phyloP scores from a whole-genome alignment of 1,140 invertebrate genomes.

The Sminthurides bifidus region DNA sequence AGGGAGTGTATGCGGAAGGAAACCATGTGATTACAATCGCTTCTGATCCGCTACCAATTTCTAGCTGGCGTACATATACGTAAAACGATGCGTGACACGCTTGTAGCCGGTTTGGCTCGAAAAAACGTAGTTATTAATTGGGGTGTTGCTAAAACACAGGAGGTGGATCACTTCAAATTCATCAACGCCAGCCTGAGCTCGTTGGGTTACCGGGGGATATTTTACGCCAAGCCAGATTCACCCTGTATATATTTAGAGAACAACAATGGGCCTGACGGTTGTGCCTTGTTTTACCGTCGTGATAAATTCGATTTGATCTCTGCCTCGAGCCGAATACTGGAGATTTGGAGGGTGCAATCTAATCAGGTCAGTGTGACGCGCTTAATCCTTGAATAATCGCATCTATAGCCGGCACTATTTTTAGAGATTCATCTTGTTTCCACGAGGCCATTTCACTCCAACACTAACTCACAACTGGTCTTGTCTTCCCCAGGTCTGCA shows the following conservation, averaged over 20 bases:
- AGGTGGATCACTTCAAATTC: conserved; percentile 65
- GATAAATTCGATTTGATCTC: conserved; percentile 50
- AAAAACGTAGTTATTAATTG: too few relatives aligned
- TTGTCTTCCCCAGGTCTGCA: conserved; percentile 43
- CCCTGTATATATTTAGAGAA: conserved; percentile 58
- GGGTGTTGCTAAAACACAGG: conserved; percentile 44
- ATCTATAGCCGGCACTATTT: neutral
- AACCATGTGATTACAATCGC: too few relatives aligned
- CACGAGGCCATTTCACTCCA: neutral
- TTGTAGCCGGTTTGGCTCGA: too few relatives aligned
- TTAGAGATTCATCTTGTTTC: too few relatives aligned
- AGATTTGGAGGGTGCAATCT: conserved; percentile 55
- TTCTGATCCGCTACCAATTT: too few relatives aligned
- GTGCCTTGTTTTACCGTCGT: conserved; percentile 58
- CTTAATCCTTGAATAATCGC: neutral
- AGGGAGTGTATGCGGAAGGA: too few relatives aligned
- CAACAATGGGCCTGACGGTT: conserved; percentile 41
- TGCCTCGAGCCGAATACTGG: conserved; percentile 49
- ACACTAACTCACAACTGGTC: neutral
- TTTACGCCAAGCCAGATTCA: conserved; percentile 64
- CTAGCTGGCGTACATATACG: too few relatives aligned
- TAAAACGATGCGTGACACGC: too few relatives aligned
- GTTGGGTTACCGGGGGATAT: conserved; percentile 56
- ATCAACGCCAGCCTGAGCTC: conserved; percentile 47
- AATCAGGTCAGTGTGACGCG: conserved; percentile 48